Percentiles rank a stretch among this genome's conserved stretches.
Evolutionary conservation across 2,797 vertebrate genomes (phyloP).

Genomic region (Gymnothorax javanicus): DNA sequence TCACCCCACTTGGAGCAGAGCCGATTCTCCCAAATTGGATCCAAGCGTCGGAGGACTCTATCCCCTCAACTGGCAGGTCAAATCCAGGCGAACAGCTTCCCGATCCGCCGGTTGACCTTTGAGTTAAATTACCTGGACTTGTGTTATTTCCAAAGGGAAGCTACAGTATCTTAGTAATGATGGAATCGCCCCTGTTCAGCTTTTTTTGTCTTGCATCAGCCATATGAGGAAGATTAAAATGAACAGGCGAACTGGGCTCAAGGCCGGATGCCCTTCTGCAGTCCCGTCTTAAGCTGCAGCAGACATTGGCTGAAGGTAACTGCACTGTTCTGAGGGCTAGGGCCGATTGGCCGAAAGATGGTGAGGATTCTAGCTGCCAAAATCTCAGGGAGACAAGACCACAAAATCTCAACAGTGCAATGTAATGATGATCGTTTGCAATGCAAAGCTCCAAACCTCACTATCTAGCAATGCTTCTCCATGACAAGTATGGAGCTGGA

Average conservation of each 20-base stretch:
- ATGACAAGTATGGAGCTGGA: background rate
- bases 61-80: conserved; percentile 4
- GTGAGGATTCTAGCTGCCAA: no score
- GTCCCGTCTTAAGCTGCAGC: background rate
- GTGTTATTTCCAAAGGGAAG: background rate
- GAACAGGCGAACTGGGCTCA: background rate
- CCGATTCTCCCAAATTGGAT: conserved; percentile 13
- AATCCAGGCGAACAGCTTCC: background rate
- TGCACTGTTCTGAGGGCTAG: background rate
- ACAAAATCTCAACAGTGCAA: no score
- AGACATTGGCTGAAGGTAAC: background rate
- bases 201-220: background rate
- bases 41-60: background rate
- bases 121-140: background rate
- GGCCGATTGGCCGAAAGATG: no score
- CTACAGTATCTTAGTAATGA: background rate
- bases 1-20: background rate
- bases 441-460: no score
- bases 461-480: background rate
- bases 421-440: no score
- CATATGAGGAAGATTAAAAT: background rate
- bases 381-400: no score
- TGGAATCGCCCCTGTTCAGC: background rate
- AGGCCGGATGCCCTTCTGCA: background rate
- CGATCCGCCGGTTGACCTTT: background rate